Conservation (phyloP, 1,140 invertebrate species). For the Chymomyza costata region DNA sequence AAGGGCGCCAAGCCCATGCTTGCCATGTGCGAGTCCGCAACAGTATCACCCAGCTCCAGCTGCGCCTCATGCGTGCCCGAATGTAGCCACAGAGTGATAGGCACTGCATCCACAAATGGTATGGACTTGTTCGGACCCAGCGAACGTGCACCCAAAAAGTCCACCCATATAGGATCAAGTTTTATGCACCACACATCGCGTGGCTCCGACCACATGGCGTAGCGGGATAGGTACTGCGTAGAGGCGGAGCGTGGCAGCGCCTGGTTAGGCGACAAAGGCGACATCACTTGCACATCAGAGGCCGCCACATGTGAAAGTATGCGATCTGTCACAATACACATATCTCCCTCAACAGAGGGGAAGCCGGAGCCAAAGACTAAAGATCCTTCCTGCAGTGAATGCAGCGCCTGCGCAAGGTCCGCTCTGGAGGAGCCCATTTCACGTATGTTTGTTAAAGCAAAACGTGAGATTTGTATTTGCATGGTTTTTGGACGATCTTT, state of each 20-base stretch:
- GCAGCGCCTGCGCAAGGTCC: conserved; percentile 84
- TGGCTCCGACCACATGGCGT: conserved; percentile 88
- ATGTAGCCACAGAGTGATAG: conserved; percentile 87
- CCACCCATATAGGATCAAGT: conserved; percentile 93
- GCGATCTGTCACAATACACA: conserved; percentile 83
- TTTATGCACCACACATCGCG: conserved; percentile 91
- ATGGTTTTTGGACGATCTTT: conserved; percentile 85
- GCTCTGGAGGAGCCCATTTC: conserved; percentile 82
- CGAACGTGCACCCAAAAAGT: conserved; percentile 89
- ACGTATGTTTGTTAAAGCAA: conserved; percentile 87
- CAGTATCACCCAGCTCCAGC: conserved; percentile 33
- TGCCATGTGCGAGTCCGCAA: conserved; percentile 39
- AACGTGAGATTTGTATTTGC: conserved; percentile 86
- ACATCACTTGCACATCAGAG: conserved; percentile 57
- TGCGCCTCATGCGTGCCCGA: conserved; percentile 53
- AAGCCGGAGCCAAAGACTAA: conserved; percentile 85
- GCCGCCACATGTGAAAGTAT: conserved; percentile 82
- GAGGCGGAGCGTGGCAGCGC: conserved; percentile 53
- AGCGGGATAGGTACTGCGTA: conserved; percentile 76
- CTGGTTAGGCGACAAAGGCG: conserved; percentile 17
- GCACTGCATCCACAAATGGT: conserved; percentile 93
- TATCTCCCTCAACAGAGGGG: conserved; percentile 81
- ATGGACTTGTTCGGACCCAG: conserved; percentile 84
- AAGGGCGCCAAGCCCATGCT: conserved; percentile 50
- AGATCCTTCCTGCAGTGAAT: conserved; percentile 83